Evolutionary conservation across 2,113 vertebrate genomes (phyloP).

Genomic region (Vidua macroura): DNA sequence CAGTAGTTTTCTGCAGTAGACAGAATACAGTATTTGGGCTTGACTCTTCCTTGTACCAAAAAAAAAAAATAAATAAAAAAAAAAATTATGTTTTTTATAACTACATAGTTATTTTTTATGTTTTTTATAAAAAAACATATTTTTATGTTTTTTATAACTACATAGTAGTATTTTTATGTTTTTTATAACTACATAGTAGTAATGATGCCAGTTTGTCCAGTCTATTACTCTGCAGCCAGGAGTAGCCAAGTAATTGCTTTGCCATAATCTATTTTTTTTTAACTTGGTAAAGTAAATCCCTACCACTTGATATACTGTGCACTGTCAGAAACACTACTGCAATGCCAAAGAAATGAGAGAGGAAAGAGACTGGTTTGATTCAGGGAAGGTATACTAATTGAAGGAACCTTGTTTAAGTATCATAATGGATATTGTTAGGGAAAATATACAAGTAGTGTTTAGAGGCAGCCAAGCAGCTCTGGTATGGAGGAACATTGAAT

Average conservation of each 20-base stretch:
- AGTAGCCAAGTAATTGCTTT: not conserved
- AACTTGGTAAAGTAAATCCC: not conserved
- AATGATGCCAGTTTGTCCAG: not conserved
- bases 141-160: not conserved
- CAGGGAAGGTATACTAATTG: not conserved
- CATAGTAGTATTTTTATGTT: not conserved
- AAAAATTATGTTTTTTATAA: not conserved
- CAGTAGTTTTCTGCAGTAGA: not conserved
- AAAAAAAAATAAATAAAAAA: too few species aligned
- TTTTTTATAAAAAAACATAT: not conserved
- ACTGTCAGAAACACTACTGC: not conserved
- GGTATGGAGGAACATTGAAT: not conserved
- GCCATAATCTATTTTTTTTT: not conserved
- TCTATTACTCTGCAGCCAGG: not conserved
- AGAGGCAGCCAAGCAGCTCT: not conserved
- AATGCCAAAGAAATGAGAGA: not conserved
- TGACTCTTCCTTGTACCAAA: accelerated
- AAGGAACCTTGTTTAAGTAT: not conserved
- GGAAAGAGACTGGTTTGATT: not conserved
- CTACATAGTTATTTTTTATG: not conserved
- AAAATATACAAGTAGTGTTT: not conserved
- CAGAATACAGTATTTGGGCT: not conserved
- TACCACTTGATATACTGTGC: not conserved
- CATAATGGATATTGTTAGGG: not conserved
- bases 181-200: not conserved